Evolutionary conservation across 2,888 invertebrate species (phyloP).

Genomic region (Perizoma flavofasciatum): DNA sequence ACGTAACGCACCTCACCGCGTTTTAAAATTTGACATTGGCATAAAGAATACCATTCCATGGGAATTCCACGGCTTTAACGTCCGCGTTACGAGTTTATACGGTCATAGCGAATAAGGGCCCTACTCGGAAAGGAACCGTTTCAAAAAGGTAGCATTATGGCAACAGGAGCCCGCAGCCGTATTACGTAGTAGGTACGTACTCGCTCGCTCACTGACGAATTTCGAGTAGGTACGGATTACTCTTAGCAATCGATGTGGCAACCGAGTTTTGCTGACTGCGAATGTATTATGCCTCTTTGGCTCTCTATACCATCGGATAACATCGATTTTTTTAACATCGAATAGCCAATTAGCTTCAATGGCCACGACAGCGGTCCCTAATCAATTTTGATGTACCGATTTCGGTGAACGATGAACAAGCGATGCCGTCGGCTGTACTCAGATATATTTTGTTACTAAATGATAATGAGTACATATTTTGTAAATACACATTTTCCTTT

Average conservation of each 20-base stretch:
- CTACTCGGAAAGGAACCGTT: no score
- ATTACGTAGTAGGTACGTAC: neutral
- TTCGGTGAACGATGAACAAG: constrained; percentile 8
- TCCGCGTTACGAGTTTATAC: no score
- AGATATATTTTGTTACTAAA: constrained; percentile 1
- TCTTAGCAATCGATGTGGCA: neutral
- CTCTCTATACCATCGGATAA: constrained; percentile 54
- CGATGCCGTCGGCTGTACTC: constrained; percentile 1
- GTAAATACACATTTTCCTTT: no score
- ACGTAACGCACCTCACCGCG: no score
- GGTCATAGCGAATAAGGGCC: no score
- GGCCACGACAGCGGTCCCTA: constrained; percentile 67
- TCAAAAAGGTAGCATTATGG: neutral
- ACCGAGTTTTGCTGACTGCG: constrained; percentile 6
- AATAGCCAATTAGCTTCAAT: constrained; percentile 76
- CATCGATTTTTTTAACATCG: constrained; percentile 52
- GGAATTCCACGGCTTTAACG: no score
- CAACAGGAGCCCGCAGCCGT: constrained; percentile 8
- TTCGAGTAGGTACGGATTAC: no score
- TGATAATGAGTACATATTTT: no score
- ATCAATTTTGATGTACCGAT: constrained; percentile 50
- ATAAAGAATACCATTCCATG: no score
- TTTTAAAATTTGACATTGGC: no score
- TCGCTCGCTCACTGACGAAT: no score
- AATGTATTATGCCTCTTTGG: constrained; percentile 45